phyloP scores from a whole-genome alignment of 2,113 vertebrate genomes.

The Cyanoderma ruficeps region DNA sequence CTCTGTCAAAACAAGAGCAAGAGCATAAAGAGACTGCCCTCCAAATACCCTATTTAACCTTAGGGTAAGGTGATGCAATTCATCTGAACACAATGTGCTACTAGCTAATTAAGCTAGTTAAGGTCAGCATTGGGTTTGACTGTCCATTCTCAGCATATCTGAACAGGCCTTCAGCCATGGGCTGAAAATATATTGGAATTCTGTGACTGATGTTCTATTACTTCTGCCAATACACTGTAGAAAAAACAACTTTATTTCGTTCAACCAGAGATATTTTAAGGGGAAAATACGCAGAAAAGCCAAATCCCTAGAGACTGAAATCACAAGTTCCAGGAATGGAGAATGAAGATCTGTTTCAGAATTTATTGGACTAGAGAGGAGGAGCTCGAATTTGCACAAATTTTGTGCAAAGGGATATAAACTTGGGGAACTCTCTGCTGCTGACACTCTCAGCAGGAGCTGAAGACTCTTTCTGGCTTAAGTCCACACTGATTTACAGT shows the following conservation, averaged over 20 bases:
- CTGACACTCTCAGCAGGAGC: slow-evolving; percentile 33
- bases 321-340: neutral
- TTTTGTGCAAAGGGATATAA: slow-evolving; percentile 32
- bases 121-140: neutral
- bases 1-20: slow-evolving; percentile 17
- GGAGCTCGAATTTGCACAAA: neutral
- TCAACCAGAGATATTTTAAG: neutral
- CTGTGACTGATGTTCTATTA: neutral
- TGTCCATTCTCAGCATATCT: neutral
- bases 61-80: neutral
- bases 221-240: slow-evolving; percentile 1
- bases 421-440: slow-evolving; percentile 4
- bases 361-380: slow-evolving; percentile 5
- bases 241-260: neutral
- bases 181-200: neutral
- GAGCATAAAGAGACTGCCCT: neutral
- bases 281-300: neutral
- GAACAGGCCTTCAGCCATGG: neutral
- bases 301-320: neutral
- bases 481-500: slow-evolving; percentile 42
- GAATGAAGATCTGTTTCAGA: slow-evolving; percentile 10
- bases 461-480: slow-evolving; percentile 46
- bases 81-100: neutral
- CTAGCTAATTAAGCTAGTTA: neutral
- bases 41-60: neutral